phyloP scores from a whole-genome alignment of 2,888 invertebrate genomes.

The Sesia apiformis region DNA sequence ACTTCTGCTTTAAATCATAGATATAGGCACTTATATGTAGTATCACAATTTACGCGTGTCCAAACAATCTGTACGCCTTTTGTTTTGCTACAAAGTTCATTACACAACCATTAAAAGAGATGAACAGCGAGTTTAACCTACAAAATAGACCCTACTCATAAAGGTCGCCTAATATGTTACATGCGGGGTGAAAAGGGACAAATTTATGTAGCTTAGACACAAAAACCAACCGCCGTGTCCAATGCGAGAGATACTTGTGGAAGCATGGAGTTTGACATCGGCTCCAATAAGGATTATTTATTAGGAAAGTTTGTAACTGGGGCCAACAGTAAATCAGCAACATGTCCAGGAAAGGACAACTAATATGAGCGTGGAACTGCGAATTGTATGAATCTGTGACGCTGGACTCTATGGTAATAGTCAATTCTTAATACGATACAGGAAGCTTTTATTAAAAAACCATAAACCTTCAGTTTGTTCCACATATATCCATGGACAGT shows the following conservation, averaged over 20 bases:
- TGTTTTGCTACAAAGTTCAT: constrained; percentile 41
- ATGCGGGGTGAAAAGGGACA: constrained; percentile 42
- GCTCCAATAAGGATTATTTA: constrained; percentile 68
- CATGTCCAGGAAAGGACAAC: constrained; percentile 40
- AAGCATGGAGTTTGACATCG: constrained; percentile 60
- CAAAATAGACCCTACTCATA: constrained; percentile 59
- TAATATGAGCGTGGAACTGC: constrained; percentile 20
- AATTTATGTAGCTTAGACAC: constrained; percentile 55
- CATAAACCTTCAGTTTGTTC: too few species aligned
- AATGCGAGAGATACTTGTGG: constrained; percentile 52
- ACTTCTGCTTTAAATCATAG: too few species aligned
- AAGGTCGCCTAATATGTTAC: constrained; percentile 51
- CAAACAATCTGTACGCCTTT: constrained; percentile 20
- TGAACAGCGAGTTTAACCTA: constrained; percentile 54
- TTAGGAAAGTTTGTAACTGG: constrained; percentile 60
- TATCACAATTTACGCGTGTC: not conserved
- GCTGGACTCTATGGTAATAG: too few species aligned
- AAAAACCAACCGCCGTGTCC: constrained; percentile 50
- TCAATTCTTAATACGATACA: too few species aligned
- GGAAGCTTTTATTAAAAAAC: too few species aligned
- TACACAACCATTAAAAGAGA: constrained; percentile 56
- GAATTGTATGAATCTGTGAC: not conserved
- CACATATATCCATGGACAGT: too few species aligned
- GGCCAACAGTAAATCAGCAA: constrained; percentile 59
- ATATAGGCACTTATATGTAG: too few species aligned